Evolutionary conservation across 2,888 invertebrate species (phyloP), one percentile per base, ranked within the genome.

Genomic region (Geophilus truncorum): DNA sequence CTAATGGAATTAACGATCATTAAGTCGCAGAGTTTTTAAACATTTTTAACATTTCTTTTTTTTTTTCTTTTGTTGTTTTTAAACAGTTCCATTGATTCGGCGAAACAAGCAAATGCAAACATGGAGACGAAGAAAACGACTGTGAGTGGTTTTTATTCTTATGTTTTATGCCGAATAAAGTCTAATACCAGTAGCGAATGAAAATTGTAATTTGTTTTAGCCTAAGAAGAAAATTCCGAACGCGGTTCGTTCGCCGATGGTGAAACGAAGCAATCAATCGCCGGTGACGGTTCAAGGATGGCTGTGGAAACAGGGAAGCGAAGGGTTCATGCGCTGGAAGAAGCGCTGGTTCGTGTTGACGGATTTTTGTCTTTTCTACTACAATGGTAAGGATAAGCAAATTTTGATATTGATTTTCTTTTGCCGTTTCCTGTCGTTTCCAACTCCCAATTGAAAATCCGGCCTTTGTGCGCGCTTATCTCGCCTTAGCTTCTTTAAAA

Each of bases 311-410:
- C 95, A 96, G 89, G 96, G 96, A 80, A 95, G 95, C 40, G 95
- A 95, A 85, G 96, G 96, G 7, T 89, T 97, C 2, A 96, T 95
- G 90, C 91, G 95, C 62, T 97, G 97, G 96, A 93, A 96, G 86
- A 95, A 94, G 86, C 91, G 96, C 82, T 97, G 96, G 96, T 96
- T 95, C 88, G 96, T 97, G 57, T 89, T 97, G 81, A 94, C 95
- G 34, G 96, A 97, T 87, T 96, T 94, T 87, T 96, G 96, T 86
- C 90, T 97, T 82, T 97, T 95, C 88, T 96, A 96, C 86, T 97
- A 97, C 87, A 96, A 97, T 91, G 93, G 94, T 94, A 87, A 89
- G 89, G 28, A 70, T 28, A 70, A n/a, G n/a, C n/a, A n/a, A n/a
- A n/a, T n/a, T n/a, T n/a, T n/a, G n/a, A n/a, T n/a, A n/a, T n/a